Evolutionary conservation across 2,888 invertebrate species (phyloP).

Genomic region (Conops quadrifasciatus): DNA sequence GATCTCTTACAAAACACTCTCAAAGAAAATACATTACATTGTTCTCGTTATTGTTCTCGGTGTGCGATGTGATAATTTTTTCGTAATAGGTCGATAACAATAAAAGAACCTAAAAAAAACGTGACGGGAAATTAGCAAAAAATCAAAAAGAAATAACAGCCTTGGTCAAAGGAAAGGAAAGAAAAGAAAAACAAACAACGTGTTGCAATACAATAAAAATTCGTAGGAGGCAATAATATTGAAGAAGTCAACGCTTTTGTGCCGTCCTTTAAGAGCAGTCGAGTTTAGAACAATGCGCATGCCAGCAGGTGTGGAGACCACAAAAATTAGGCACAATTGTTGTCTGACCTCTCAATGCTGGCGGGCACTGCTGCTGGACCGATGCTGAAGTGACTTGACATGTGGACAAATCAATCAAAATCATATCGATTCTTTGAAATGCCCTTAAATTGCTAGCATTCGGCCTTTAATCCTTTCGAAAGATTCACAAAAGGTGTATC

Average conservation of each 20-base stretch:
- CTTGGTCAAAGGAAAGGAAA: neutral
- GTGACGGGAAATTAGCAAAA: too few relatives aligned
- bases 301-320: slow-evolving; percentile 20
- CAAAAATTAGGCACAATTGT: slow-evolving; percentile 14
- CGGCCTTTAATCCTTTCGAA: slow-evolving; percentile 4
- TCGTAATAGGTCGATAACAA: slow-evolving; percentile 24
- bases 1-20: neutral
- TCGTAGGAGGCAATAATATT: slow-evolving; percentile 18
- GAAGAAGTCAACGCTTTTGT: neutral
- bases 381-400: slow-evolving; percentile 22
- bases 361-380: neutral
- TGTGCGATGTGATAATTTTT: slow-evolving; percentile 19
- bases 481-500: slow-evolving; percentile 10
- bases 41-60: neutral
- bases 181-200: slow-evolving; percentile 8
- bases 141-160: neutral
- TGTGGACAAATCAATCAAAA: slow-evolving; percentile 27
- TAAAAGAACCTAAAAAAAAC: neutral
- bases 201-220: neutral
- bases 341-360: slow-evolving; percentile 13
- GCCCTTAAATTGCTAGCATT: neutral
- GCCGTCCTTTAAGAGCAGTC: neutral
- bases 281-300: slow-evolving; percentile 4
- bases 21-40: neutral
- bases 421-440: slow-evolving; percentile 3